These are phyloP conservation scores for Holacanthella duospinosa DNA, from an alignment of 2,888 invertebrate species.

Conservation along the genomic window DNA sequence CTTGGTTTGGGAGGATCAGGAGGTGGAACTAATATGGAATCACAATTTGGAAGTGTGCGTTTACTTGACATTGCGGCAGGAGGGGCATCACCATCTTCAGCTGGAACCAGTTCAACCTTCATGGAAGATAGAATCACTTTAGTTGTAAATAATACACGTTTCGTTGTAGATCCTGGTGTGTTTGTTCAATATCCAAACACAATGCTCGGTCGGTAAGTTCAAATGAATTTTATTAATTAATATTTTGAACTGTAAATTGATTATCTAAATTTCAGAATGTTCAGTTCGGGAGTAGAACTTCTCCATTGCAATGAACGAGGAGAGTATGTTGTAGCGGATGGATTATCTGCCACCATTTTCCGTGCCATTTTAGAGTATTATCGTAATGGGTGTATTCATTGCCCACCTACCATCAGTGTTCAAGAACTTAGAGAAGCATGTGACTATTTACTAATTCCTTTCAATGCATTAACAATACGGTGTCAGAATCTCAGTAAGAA, in stretches of 20 bases:
- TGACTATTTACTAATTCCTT: slow-evolving; percentile 94
- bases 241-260: no score
- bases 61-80: slow-evolving; percentile 22
- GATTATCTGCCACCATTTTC: slow-evolving; percentile 89
- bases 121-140: slow-evolving; percentile 69
- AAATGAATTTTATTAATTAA: neutral
- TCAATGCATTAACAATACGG: slow-evolving; percentile 87
- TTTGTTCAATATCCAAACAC: slow-evolving; percentile 94
- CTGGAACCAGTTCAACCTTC: slow-evolving; percentile 31
- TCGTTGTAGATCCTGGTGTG: slow-evolving; percentile 82
- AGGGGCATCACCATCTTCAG: slow-evolving; percentile 21
- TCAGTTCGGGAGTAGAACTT: slow-evolving; percentile 81
- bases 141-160: slow-evolving; percentile 92
- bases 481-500: slow-evolving; percentile 91
- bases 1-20: slow-evolving; percentile 10
- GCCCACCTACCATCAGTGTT: slow-evolving; percentile 90
- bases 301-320: slow-evolving; percentile 91
- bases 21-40: slow-evolving; percentile 7
- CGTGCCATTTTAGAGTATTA: slow-evolving; percentile 91
- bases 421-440: slow-evolving; percentile 96
- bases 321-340: slow-evolving; percentile 94
- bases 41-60: slow-evolving; percentile 12
- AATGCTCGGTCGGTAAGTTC: slow-evolving; percentile 73
- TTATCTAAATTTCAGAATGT: slow-evolving; percentile 77
- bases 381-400: slow-evolving; percentile 77